These are phyloP conservation scores for Rhagonycha fulva DNA, from an alignment of 2,888 invertebrate genomes.

Conservation along the genomic window DNA sequence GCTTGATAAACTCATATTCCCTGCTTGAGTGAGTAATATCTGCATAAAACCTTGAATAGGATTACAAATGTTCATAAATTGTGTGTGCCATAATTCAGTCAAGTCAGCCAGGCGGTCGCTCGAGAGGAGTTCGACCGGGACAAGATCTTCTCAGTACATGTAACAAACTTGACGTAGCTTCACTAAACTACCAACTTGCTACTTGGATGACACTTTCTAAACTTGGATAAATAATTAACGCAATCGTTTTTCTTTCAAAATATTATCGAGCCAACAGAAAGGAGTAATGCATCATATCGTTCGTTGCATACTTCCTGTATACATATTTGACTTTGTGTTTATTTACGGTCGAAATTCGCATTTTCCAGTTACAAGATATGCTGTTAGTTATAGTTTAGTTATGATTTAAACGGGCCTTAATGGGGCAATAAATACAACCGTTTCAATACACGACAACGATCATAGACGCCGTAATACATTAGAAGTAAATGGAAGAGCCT, in stretches of 20 bases:
- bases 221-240: neutral
- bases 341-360: slow-evolving; percentile 46
- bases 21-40: slow-evolving; percentile 59
- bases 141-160: slow-evolving; percentile 4
- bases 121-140: slow-evolving; percentile 28
- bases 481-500: slow-evolving; percentile 49
- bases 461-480: slow-evolving; percentile 53
- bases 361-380: slow-evolving; percentile 45
- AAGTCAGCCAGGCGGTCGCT: slow-evolving; percentile 37
- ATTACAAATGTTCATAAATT: slow-evolving; percentile 59
- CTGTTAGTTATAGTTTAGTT: slow-evolving; percentile 60
- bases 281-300: neutral
- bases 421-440: slow-evolving; percentile 65
- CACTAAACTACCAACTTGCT: neutral
- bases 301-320: slow-evolving; percentile 27
- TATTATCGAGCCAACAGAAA: neutral
- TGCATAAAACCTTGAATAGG: slow-evolving; percentile 58
- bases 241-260: neutral
- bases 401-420: slow-evolving; percentile 65
- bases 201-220: neutral
- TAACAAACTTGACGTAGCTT: neutral
- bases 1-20: slow-evolving; percentile 62
- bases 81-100: slow-evolving; percentile 57
- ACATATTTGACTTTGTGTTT: slow-evolving; percentile 36
- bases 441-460: slow-evolving; percentile 60